Evolutionary conservation across 2,797 vertebrate species (phyloP).

Genomic region (Okamejei kenojei): DNA sequence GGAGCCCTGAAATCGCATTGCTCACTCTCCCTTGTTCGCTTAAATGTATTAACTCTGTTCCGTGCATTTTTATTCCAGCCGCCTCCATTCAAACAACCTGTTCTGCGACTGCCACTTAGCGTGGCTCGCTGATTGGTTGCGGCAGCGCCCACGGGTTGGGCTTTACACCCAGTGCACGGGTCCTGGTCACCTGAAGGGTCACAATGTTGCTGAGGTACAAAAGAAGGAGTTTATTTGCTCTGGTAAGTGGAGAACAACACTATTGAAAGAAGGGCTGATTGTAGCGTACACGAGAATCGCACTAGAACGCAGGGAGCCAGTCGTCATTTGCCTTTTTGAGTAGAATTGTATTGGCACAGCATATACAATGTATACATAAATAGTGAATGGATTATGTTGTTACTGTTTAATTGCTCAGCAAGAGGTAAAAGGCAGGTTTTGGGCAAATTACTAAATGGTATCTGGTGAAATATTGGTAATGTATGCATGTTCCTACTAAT

Average conservation of each 20-base stretch:
- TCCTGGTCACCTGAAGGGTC: constrained; percentile 80
- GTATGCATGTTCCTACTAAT: background rate
- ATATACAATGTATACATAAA: background rate
- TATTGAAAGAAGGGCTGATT: background rate
- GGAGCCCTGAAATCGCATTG: constrained; percentile 11
- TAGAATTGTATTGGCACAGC: background rate
- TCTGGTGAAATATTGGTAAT: background rate
- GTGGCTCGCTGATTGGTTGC: constrained; percentile 95
- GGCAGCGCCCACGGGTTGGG: constrained; percentile 86
- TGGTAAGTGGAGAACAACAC: constrained; percentile 61
- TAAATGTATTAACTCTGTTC: background rate
- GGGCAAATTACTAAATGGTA: background rate
- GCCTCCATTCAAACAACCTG: constrained; percentile 95
- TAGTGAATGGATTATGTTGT: background rate
- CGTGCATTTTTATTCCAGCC: constrained; percentile 55
- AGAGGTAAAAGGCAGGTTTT: background rate
- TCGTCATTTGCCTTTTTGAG: background rate
- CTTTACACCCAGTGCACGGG: constrained; percentile 95
- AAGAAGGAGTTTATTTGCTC: constrained; percentile 91
- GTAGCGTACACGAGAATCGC: background rate
- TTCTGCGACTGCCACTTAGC: constrained; percentile 92
- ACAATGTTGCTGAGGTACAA: constrained; percentile 93
- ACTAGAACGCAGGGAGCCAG: background rate
- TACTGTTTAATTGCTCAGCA: background rate
- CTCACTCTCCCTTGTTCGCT: constrained; percentile 17